These are phyloP conservation scores for Coregonus clupeaformis DNA, from an alignment of 2,113 vertebrate species.

Conservation along the genomic window DNA sequence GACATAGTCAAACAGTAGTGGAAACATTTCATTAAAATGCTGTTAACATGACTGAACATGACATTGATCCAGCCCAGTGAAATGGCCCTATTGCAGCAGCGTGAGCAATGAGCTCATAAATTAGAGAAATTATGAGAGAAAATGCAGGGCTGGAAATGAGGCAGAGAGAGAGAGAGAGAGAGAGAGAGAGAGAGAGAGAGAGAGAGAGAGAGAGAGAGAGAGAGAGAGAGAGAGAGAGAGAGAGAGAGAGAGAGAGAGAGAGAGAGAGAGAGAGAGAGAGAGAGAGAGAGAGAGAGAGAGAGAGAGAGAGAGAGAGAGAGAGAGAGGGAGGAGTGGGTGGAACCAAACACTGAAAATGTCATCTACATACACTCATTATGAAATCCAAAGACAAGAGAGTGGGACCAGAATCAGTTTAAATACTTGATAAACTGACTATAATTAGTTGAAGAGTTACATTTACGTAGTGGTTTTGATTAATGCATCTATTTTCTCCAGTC, in stretches of 20 bases:
- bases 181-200: no score
- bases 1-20: conserved; percentile 14
- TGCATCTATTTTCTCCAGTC: not conserved
- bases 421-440: not conserved
- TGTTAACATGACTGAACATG: conserved; percentile 27
- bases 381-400: not conserved
- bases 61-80: conserved; percentile 34
- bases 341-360: not conserved
- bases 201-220: no score
- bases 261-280: not conserved
- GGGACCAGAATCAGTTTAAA: not conserved
- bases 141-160: not conserved
- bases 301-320: not conserved
- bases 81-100: conserved; percentile 34
- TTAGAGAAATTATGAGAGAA: not conserved
- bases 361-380: not conserved
- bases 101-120: conserved; percentile 49
- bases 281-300: not conserved
- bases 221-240: not conserved
- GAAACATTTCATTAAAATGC: conserved; percentile 23
- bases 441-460: not conserved
- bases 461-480: not conserved
- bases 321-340: not conserved
- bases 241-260: not conserved
- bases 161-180: not conserved